A percentile compares a stretch with the other conserved stretches of the same genome.
Evolutionary conservation across 2,797 vertebrate species (phyloP).

Genomic region (Rhinichthys osculus): DNA sequence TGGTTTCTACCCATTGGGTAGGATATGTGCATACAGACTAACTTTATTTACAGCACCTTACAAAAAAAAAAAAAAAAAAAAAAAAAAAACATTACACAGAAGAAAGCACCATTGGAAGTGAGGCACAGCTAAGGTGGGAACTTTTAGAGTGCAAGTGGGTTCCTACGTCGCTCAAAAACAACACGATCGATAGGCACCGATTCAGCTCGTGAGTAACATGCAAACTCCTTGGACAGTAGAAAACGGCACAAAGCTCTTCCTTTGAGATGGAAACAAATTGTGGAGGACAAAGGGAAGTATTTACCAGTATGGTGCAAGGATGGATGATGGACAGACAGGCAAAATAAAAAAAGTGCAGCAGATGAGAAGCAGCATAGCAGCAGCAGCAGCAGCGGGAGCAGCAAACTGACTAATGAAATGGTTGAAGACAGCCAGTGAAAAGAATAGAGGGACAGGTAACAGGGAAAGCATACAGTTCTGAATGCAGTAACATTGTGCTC

Average conservation of each 20-base stretch:
- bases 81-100: conserved; percentile 83
- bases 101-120: conserved; percentile 96
- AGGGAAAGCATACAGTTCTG: not conserved
- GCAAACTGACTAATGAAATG: conserved; percentile 68
- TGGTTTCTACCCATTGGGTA: conserved; percentile 98
- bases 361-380: conserved; percentile 72
- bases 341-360: conserved; percentile 30
- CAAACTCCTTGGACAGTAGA: conserved; percentile 82
- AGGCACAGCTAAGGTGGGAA: conserved; percentile 92
- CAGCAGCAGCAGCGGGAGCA: conserved; percentile 77
- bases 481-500: conserved; percentile 23
- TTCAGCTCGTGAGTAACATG: conserved; percentile 83
- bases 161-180: conserved; percentile 81
- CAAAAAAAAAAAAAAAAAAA: conserved; percentile 85
- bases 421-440: conserved; percentile 31
- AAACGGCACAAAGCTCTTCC: conserved; percentile 75
- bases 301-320: conserved; percentile 56
- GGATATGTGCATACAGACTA: conserved; percentile 98
- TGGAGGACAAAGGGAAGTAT: conserved; percentile 58
- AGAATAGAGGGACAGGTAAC: conserved; percentile 34
- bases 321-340: conserved; percentile 15
- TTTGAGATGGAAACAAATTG: conserved; percentile 71
- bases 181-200: conserved; percentile 85
- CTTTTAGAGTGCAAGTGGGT: conserved; percentile 81
- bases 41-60: conserved; percentile 97